Evolutionary conservation across 2,797 vertebrate species (phyloP).

Genomic region (Pogonophryne albipinna): DNA sequence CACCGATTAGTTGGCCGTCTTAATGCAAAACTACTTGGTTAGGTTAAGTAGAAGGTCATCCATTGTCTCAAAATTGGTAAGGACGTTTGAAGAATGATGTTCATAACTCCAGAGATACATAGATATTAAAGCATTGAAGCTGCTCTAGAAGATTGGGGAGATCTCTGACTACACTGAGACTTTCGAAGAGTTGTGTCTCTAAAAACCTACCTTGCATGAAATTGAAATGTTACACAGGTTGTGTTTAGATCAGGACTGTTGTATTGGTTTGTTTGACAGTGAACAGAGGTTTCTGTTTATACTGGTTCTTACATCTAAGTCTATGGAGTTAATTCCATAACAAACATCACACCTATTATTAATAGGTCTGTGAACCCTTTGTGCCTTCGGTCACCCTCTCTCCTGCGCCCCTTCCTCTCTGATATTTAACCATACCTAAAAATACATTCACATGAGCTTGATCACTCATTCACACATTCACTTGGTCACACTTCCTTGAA

Average conservation of each 20-base stretch:
- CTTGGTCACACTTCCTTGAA: constrained; percentile 46
- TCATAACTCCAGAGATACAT: too few relatives aligned
- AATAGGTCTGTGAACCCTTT: constrained; percentile 31
- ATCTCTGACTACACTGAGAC: too few relatives aligned
- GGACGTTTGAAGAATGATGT: background rate
- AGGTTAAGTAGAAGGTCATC: too few relatives aligned
- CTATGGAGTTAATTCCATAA: constrained; percentile 8
- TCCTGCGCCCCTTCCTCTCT: background rate
- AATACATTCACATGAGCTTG: constrained; percentile 17
- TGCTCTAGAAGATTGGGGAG: background rate
- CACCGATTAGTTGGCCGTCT: too few relatives aligned
- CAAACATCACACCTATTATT: too few relatives aligned
- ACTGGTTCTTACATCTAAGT: constrained; percentile 26
- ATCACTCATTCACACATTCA: constrained; percentile 32
- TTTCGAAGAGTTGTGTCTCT: too few relatives aligned
- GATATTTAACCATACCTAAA: constrained; percentile 16
- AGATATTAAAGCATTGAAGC: background rate
- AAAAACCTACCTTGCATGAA: background rate
- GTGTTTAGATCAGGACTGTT: background rate
- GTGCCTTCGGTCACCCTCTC: constrained; percentile 1
- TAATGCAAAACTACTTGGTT: too few relatives aligned
- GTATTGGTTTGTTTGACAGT: background rate
- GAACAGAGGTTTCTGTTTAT: background rate
- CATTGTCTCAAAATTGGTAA: too few relatives aligned
- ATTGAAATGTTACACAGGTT: background rate